These are phyloP conservation scores for Eriosoma lanigerum DNA, from an alignment of 1,140 invertebrate species.

Conservation along the genomic window DNA sequence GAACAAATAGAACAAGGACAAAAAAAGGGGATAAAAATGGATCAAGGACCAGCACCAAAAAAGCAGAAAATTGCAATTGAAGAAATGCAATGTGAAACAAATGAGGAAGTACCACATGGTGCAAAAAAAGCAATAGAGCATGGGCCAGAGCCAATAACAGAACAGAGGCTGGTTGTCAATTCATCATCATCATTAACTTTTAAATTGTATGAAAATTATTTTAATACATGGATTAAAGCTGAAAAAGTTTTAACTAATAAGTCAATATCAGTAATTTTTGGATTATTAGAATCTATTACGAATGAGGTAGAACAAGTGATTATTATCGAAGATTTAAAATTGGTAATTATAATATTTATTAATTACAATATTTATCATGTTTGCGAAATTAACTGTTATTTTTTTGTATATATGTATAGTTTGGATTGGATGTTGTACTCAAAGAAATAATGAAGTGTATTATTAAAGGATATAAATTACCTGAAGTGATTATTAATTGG, in stretches of 20 bases:
- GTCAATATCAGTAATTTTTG: conserved; percentile 35
- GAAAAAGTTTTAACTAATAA: conserved; percentile 39
- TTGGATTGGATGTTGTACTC: conserved; percentile 38
- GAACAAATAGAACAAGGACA: too few species aligned
- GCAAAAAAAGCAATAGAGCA: too few species aligned
- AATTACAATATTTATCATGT: not conserved
- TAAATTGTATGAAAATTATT: not conserved
- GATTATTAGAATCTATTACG: conserved; percentile 20
- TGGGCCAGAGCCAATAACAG: too few species aligned
- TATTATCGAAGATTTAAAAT: conserved; percentile 36
- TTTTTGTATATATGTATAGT: not conserved
- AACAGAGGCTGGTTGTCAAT: too few species aligned
- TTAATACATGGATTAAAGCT: conserved; percentile 30
- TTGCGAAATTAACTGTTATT: not conserved
- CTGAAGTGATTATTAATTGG: conserved; percentile 16
- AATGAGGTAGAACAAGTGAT: not conserved
- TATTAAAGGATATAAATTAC: conserved; percentile 18
- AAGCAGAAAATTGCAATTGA: too few species aligned
- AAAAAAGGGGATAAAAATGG: too few species aligned
- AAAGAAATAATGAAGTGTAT: conserved; percentile 48
- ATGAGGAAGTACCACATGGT: too few species aligned
- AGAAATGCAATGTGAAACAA: too few species aligned
- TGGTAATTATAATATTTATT: conserved; percentile 21
- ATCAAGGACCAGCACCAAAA: too few species aligned
- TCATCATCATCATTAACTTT: not conserved